A percentile compares a stretch with the other conserved stretches of the same genome.
Evolutionary conservation across 2,888 invertebrate species (phyloP).

Genomic region (Agonopterix subpropinquella): DNA sequence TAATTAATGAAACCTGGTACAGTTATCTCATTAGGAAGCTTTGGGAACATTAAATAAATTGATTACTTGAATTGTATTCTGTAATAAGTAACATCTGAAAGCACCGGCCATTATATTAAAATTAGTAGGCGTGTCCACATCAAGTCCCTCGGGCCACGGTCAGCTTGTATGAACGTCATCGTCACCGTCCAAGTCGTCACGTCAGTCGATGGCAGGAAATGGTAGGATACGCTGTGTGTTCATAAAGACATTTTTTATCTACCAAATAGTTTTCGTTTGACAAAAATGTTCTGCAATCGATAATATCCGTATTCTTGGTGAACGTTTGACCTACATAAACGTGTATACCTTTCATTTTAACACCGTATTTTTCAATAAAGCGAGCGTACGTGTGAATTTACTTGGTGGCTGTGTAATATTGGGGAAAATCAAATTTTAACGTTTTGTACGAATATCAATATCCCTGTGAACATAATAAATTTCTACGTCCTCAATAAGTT

Average conservation of each 20-base stretch:
- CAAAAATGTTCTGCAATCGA: slow-evolving; percentile 13
- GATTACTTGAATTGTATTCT: neutral
- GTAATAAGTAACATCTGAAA: slow-evolving; percentile 9
- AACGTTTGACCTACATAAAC: slow-evolving; percentile 23
- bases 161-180: slow-evolving; percentile 25
- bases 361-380: slow-evolving; percentile 20
- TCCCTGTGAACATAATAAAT: no score
- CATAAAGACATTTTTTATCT: neutral
- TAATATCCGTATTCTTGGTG: neutral
- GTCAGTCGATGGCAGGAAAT: slow-evolving; percentile 26
- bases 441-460: no score
- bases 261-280: slow-evolving; percentile 7
- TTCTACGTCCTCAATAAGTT: no score
- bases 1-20: no score
- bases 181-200: slow-evolving; percentile 23
- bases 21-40: no score
- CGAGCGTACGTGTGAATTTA: slow-evolving; percentile 6
- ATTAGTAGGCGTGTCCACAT: slow-evolving; percentile 32
- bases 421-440: neutral
- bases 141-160: slow-evolving; percentile 36
- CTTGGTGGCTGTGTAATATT: neutral
- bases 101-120: slow-evolving; percentile 8
- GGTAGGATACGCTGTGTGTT: slow-evolving; percentile 8
- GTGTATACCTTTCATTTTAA: slow-evolving; percentile 11
- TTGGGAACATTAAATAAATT: no score